A percentile compares a stretch with the other conserved stretches of the same genome.
phyloP scores from a whole-genome alignment of 2,797 vertebrate genomes.

The Spondyliosoma cantharus region DNA sequence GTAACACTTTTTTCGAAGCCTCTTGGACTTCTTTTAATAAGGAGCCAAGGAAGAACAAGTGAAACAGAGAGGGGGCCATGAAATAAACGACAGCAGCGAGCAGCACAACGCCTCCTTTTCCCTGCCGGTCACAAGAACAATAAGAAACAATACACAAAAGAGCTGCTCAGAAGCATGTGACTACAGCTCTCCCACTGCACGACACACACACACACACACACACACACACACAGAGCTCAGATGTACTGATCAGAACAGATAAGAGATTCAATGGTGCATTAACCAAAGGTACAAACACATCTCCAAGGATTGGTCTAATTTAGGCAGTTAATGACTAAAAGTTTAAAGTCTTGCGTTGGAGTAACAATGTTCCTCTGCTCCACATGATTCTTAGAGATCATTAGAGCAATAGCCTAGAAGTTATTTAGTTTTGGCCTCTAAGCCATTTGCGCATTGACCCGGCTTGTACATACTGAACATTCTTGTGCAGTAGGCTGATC shows the following conservation, averaged over 20 bases:
- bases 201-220: slow-evolving; percentile 38
- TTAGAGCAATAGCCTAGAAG: slow-evolving; percentile 41
- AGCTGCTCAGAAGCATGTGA: slow-evolving; percentile 75
- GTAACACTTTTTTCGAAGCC: slow-evolving; percentile 4
- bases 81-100: slow-evolving; percentile 14
- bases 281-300: slow-evolving; percentile 38
- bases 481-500: slow-evolving; percentile 61
- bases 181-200: slow-evolving; percentile 58
- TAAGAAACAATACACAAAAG: slow-evolving; percentile 78
- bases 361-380: slow-evolving; percentile 12
- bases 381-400: slow-evolving; percentile 37
- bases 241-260: slow-evolving; percentile 60
- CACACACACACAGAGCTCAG: slow-evolving; percentile 20
- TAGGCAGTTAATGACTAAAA: slow-evolving; percentile 25
- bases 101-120: slow-evolving; percentile 43
- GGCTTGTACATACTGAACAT: slow-evolving; percentile 67
- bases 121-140: slow-evolving; percentile 63
- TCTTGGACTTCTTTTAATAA: slow-evolving; percentile 12
- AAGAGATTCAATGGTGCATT: slow-evolving; percentile 39
- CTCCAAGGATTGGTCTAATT: slow-evolving; percentile 33
- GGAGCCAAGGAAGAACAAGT: slow-evolving; percentile 11
- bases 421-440: slow-evolving; percentile 55
- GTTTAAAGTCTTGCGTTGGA: slow-evolving; percentile 28
- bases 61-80: slow-evolving; percentile 8
- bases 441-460: slow-evolving; percentile 63